Percentiles rank a stretch among this genome's conserved stretches.
Conservation (phyloP, 2,888 invertebrate species). For the Tryphoninae sp. region DNA sequence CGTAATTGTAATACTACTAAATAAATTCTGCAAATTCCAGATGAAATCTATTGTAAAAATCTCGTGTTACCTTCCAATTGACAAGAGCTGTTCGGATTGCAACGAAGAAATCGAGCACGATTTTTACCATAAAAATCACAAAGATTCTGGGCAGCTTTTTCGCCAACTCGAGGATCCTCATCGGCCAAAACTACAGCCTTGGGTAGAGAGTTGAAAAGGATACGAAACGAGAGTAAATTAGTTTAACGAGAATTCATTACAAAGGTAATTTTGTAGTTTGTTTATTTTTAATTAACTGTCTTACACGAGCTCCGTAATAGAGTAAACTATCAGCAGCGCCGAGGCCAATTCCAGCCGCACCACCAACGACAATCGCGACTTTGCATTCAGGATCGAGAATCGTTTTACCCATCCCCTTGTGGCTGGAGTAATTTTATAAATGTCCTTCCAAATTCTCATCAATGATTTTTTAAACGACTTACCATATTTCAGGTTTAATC, state of each 20-base stretch:
- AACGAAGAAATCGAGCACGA: slow-evolving; percentile 75
- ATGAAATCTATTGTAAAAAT: background rate
- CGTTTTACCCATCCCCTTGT: slow-evolving; percentile 3
- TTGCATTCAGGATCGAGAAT: slow-evolving; percentile 75
- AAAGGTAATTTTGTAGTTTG: background rate
- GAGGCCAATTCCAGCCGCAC: slow-evolving; percentile 81
- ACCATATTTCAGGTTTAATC: slow-evolving; percentile 62
- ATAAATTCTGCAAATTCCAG: too few species aligned
- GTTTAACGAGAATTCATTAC: slow-evolving; percentile 44
- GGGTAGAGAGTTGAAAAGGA: background rate
- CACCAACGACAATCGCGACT: slow-evolving; percentile 82
- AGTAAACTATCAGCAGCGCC: slow-evolving; percentile 81
- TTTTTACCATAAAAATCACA: slow-evolving; percentile 77
- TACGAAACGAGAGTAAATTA: background rate
- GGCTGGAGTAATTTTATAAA: background rate
- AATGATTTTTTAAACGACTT: slow-evolving; percentile 11
- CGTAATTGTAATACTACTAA: too few species aligned
- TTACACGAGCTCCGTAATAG: slow-evolving; percentile 78
- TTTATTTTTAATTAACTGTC: slow-evolving; percentile 3
- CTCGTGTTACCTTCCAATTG: slow-evolving; percentile 77
- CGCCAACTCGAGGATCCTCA: slow-evolving; percentile 71
- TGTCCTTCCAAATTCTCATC: background rate
- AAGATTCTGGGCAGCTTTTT: slow-evolving; percentile 75
- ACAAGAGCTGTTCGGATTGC: slow-evolving; percentile 76
- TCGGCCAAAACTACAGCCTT: slow-evolving; percentile 78